Conservation (phyloP, 2,888 invertebrate genomes). For the Clitarchus hookeri region DNA sequence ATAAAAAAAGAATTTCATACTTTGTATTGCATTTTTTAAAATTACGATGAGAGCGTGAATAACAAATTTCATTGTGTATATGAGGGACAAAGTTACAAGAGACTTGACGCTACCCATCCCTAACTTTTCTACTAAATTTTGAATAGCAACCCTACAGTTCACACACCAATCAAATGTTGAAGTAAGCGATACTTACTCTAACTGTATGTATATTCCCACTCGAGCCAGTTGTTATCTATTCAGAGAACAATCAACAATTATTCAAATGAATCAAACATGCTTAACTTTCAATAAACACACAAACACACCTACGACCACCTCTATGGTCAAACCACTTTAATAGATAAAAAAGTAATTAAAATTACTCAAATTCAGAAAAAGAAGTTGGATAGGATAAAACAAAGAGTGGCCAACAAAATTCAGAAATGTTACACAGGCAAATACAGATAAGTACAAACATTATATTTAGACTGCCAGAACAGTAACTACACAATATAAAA, state of each 20-base stretch:
- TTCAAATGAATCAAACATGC: conserved; percentile 31
- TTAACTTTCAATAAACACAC: conserved; percentile 18
- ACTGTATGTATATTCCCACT: conserved; percentile 54
- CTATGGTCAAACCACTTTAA: neutral
- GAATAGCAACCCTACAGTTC: conserved; percentile 29
- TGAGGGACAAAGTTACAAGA: neutral
- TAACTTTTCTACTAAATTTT: conserved; percentile 11
- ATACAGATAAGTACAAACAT: conserved; percentile 29
- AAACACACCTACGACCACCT: neutral
- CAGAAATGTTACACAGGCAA: neutral
- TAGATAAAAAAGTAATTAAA: neutral
- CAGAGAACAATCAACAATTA: conserved; percentile 50
- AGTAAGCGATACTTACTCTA: conserved; percentile 51
- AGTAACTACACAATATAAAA: too few species aligned
- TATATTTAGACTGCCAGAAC: neutral
- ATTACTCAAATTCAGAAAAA: neutral
- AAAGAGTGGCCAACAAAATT: neutral
- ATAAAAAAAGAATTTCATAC: neutral
- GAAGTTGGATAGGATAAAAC: neutral
- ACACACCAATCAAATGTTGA: conserved; percentile 37
- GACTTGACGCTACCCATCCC: neutral
- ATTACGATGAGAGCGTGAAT: neutral
- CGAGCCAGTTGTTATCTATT: conserved; percentile 54
- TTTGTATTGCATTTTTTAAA: neutral
- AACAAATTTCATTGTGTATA: neutral